Evolutionary conservation across 1,140 invertebrate genomes (phyloP), one percentile per base, ranked within the genome.

Genomic region (Drosophila trapezifrons): DNA sequence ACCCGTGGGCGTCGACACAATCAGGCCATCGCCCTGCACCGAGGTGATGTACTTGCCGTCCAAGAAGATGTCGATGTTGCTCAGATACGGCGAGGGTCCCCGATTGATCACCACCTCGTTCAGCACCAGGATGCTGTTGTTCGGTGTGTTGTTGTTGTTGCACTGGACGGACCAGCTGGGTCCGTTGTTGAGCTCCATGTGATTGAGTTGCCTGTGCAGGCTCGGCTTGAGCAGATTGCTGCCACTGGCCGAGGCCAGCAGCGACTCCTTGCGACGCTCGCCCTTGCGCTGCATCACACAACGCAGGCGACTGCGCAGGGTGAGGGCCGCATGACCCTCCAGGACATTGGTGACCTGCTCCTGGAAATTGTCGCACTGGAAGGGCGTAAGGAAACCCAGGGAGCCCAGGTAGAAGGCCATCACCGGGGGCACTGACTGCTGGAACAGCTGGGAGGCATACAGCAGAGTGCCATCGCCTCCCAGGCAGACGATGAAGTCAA

Each of bases 331-430:
- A 92, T 99, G 95, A 75, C 97, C 97, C 95, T 97, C 96, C 47
- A 98, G 93, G 40, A 98, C 97, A 91, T 97, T 96, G 60, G 95
- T 96, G n/a, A 99, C 97, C 94, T 98, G 96, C 63, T 97, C 96
- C 91, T 98, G 96, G 90, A 98, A 99, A 91, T 98, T 97, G 74
- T 97, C 96, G 93, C 99, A 98, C 91, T 97, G 96, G 92, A 99
- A 99, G 4, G 98, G 98, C 9, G 98, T 98, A 1, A 99, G 94
- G 92, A 99, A 99, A 1, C 98, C 98, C 29, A 99, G 93, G 1
- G 98, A 99, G 18, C 98, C 98, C 66, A 99, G 94, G 92, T 99
- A 98, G 93, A 99, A 99, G 51, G 98, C 98, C 97, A 99, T 98
- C 9, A 99, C 97, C 8, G 98, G 98, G 37, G 98, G 98, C 45